phyloP scores from a whole-genome alignment of 2,888 invertebrate species.

The Smittia aterrima region DNA sequence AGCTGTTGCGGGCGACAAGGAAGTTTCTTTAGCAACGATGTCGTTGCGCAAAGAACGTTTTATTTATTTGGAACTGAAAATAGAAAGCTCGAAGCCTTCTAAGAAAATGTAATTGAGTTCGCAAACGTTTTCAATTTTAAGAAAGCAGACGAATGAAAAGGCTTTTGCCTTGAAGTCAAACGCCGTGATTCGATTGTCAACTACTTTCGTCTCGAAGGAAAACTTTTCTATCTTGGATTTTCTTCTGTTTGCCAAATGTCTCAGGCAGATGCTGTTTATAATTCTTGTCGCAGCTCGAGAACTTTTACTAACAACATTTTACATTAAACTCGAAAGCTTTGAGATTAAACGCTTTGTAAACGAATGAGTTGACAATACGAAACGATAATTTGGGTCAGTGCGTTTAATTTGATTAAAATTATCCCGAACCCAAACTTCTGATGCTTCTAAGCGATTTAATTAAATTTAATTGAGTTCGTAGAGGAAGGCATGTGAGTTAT shows the following conservation, averaged over 20 bases:
- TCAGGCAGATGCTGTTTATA: not conserved
- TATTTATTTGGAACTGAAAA: no score
- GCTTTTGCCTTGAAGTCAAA: not conserved
- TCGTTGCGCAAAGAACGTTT: no score
- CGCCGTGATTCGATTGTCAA: not conserved
- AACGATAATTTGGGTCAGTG: conserved; percentile 9
- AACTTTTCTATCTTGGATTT: not conserved
- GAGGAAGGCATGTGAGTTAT: not conserved
- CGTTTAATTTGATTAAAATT: conserved; percentile 8
- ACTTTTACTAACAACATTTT: not conserved
- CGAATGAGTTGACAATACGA: not conserved
- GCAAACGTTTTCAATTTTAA: not conserved
- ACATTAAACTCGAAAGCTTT: not conserved
- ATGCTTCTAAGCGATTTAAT: conserved; percentile 15
- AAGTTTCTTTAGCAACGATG: no score
- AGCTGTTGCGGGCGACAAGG: no score
- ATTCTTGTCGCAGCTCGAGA: not conserved
- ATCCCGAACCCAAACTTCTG: not conserved
- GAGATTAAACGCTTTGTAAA: conserved; percentile 6
- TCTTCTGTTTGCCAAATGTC: not conserved
- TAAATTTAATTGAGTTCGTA: not conserved
- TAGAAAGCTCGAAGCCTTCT: not conserved
- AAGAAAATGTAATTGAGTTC: not conserved
- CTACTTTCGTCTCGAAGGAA: conserved; percentile 1
- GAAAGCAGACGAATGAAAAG: not conserved